Evolutionary conservation across 2,113 vertebrate genomes (phyloP), one percentile per base, ranked within the genome.

Genomic region (Eulemur rufifrons): DNA sequence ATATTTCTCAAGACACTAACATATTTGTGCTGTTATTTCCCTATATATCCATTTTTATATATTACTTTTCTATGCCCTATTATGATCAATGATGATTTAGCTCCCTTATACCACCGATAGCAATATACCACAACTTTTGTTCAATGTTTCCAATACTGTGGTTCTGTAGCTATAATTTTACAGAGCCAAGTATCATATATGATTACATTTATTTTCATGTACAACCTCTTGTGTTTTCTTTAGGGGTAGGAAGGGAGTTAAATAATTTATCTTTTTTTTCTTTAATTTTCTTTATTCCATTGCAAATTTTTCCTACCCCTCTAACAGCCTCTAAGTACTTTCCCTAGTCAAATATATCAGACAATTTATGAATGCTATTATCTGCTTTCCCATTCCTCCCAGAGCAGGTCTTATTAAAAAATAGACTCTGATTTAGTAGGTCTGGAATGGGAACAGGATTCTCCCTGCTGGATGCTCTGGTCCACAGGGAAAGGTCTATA

Each of bases 131-230:
- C 42, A 76, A 37, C 34, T 59, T 92, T 56, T 50, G 32, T 74
- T 74, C 18, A 66, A 0, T 74, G 34, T 82, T 95, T 82, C 83
- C 32, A 56, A n/a, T 74, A 47, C 32, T 23, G 45, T 17, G 23
- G 32, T 37, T 92, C 56, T 39, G 27, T 50, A 27, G 27, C 37
- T 45, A 39, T 25, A 56, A 23, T 76, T 92, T 87, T 56, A 86
- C 13, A 14, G 76, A 64, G 23, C 21, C 66, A 73, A 73, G n/a
- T 45, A n/a, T 61, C 66, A 42, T 42, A 25, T 81, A 8, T 37
- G 56, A 86, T 64, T 64, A n/a, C 71, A 56, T 86, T 86, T 82
- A n/a, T 54, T 95, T 91, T 86, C 56, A 59, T 74, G n/a, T 56
- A 54, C 5, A 64, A 61, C 29, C 29, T 61, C 37, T 32, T 80